A percentile compares a stretch with the other conserved stretches of the same genome.
Conservation (phyloP, 2,113 vertebrate genomes). For the Dermatemys mawii region DNA sequence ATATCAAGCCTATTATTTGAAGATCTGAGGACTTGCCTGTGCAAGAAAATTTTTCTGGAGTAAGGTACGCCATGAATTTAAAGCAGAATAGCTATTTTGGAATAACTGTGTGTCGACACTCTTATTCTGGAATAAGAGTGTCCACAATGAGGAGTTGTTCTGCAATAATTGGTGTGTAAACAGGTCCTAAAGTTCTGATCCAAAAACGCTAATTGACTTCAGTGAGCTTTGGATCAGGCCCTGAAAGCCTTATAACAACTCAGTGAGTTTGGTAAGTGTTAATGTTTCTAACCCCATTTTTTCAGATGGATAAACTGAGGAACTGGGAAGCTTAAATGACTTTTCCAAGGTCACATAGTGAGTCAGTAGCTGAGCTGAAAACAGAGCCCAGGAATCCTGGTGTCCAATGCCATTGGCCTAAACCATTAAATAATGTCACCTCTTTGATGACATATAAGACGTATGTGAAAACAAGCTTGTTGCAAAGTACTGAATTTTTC, state of each 20-base stretch:
- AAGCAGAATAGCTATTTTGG: neutral
- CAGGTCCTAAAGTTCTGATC: neutral
- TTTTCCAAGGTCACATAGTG: neutral
- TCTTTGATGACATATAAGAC: neutral
- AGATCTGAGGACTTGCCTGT: neutral
- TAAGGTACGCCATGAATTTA: neutral
- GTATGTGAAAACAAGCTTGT: neutral
- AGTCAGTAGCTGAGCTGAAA: neutral
- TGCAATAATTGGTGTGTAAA: neutral
- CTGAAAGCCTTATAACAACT: neutral
- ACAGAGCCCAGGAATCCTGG: neutral
- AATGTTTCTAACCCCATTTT: neutral
- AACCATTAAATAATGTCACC: neutral
- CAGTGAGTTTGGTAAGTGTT: neutral
- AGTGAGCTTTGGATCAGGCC: neutral
- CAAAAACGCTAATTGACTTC: rapidly evolving
- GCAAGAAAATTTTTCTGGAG: neutral
- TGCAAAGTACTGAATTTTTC: neutral
- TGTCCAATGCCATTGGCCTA: neutral
- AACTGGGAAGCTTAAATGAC: neutral
- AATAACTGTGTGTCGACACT: neutral
- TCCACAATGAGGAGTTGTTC: neutral
- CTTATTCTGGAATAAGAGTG: neutral
- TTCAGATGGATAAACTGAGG: neutral
- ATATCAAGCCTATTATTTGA: neutral